Conservation (phyloP, 2,113 vertebrate genomes). For the Mohoua ochrocephala region DNA sequence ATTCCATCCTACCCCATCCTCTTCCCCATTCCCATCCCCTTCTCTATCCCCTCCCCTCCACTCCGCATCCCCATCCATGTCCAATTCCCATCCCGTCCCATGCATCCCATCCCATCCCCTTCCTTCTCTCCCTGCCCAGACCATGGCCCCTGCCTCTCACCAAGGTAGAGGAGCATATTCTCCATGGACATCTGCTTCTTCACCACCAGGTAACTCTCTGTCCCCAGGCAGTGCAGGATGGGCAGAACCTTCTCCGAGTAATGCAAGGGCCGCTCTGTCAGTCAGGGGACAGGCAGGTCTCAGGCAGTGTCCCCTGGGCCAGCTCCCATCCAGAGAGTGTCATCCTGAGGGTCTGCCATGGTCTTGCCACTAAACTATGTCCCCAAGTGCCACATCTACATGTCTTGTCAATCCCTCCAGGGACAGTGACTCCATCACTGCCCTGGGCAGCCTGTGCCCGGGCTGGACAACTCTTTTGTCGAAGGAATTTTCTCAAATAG, state of each 20-base stretch:
- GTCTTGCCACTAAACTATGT: neutral
- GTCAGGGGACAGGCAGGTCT: neutral
- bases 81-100: too few species aligned
- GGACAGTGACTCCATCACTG: neutral
- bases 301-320: neutral
- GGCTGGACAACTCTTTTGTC: neutral
- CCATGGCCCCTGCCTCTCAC: constrained; percentile 48
- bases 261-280: constrained; percentile 87
- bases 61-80: too few species aligned
- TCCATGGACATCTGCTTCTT: constrained; percentile 89
- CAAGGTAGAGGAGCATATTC: constrained; percentile 82
- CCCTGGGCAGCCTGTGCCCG: neutral
- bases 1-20: too few species aligned
- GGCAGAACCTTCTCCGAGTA: constrained; percentile 88
- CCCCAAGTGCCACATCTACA: neutral
- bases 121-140: neutral
- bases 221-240: constrained; percentile 84
- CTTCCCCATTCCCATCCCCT: too few species aligned
- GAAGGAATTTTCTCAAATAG: neutral
- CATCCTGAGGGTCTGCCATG: neutral
- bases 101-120: neutral
- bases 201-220: constrained; percentile 84
- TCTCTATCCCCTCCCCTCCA: too few species aligned
- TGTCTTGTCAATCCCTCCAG: neutral
- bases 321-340: neutral